These are phyloP conservation scores for Istiophorus platypterus DNA, from an alignment of 2,113 vertebrate species.

Conservation along the genomic window DNA sequence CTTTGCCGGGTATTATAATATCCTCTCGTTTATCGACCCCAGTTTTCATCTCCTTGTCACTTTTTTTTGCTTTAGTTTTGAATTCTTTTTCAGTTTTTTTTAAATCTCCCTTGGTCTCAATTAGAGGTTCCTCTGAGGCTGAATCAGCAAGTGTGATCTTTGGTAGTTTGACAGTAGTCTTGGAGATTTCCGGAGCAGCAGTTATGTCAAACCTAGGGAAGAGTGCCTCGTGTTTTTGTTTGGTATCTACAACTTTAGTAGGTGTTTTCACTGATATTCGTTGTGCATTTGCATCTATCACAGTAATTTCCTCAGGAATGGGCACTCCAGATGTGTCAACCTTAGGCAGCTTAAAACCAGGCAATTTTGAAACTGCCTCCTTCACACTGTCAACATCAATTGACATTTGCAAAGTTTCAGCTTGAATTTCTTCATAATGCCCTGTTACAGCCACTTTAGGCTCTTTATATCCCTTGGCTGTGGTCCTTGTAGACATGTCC, in stretches of 20 bases:
- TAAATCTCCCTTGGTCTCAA: slow-evolving; percentile 51
- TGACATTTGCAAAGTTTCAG: slow-evolving; percentile 69
- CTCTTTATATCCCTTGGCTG: slow-evolving; percentile 60
- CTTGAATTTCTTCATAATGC: slow-evolving; percentile 47
- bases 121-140: slow-evolving; percentile 57
- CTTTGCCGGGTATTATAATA: slow-evolving; percentile 53
- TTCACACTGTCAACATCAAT: slow-evolving; percentile 84
- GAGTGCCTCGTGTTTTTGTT: slow-evolving; percentile 67
- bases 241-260: slow-evolving; percentile 68
- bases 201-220: slow-evolving; percentile 43
- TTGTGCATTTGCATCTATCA: slow-evolving; percentile 82
- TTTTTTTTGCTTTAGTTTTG: slow-evolving; percentile 44
- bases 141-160: slow-evolving; percentile 56
- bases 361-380: slow-evolving; percentile 83
- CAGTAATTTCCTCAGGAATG: slow-evolving; percentile 82
- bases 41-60: slow-evolving; percentile 25
- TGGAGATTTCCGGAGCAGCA: slow-evolving; percentile 58
- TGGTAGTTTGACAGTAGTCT: slow-evolving; percentile 69
- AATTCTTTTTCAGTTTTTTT: slow-evolving; percentile 43
- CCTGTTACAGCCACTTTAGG: slow-evolving; percentile 54
- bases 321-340: slow-evolving; percentile 78
- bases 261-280: slow-evolving; percentile 80
- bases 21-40: slow-evolving; percentile 50
- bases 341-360: slow-evolving; percentile 83
- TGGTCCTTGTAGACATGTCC: slow-evolving; percentile 55